These are phyloP conservation scores for Calameuta filiformis DNA, from an alignment of 2,888 invertebrate genomes.

Conservation along the genomic window DNA sequence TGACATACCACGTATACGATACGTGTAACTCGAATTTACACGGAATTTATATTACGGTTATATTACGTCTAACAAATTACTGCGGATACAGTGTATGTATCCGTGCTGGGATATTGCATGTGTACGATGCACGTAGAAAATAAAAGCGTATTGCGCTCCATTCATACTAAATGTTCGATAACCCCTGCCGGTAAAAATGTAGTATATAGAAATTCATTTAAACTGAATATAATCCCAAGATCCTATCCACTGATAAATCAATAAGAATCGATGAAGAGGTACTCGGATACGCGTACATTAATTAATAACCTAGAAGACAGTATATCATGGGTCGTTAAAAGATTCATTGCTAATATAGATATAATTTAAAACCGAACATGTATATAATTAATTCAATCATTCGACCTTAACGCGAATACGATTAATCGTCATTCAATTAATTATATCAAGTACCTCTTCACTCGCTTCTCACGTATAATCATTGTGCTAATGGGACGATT, in stretches of 20 bases:
- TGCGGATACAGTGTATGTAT: too few relatives aligned
- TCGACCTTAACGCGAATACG: too few relatives aligned
- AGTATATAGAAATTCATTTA: conserved; percentile 39
- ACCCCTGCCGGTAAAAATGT: conserved; percentile 35
- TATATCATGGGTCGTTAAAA: background rate
- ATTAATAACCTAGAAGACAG: background rate
- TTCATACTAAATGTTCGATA: background rate
- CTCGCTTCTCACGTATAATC: too few relatives aligned
- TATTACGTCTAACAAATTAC: too few relatives aligned
- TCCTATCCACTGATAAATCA: conserved; percentile 22
- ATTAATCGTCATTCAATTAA: too few relatives aligned
- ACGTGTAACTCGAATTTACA: too few relatives aligned
- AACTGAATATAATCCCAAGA: conserved; percentile 31
- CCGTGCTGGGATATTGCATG: background rate
- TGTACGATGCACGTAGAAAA: conserved; percentile 2
- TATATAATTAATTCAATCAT: too few relatives aligned
- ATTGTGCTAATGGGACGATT: background rate
- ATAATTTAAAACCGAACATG: background rate
- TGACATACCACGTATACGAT: too few relatives aligned
- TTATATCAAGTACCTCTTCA: too few relatives aligned
- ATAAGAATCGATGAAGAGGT: too few relatives aligned
- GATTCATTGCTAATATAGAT: background rate
- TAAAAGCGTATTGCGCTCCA: background rate
- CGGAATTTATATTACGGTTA: too few relatives aligned
- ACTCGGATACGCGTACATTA: conserved; percentile 2